phyloP scores from a whole-genome alignment of 2,113 vertebrate genomes.

The Girardinichthys multiradiatus region DNA sequence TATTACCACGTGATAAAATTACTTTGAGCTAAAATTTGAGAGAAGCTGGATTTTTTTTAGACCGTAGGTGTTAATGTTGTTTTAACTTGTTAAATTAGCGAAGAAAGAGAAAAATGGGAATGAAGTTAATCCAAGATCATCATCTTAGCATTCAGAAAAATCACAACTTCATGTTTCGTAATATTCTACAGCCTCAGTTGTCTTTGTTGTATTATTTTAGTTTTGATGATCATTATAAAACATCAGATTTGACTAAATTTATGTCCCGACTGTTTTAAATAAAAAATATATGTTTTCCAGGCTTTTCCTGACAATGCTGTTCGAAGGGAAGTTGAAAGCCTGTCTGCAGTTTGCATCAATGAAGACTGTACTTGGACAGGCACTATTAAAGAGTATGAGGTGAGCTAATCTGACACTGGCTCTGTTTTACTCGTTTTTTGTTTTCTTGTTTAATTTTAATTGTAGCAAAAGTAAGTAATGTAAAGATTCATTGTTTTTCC shows the following conservation, averaged over 20 bases:
- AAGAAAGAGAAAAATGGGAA: too few species aligned
- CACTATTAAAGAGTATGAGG: conserved; percentile 94
- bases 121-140: too few species aligned
- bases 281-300: conserved; percentile 65
- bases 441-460: not conserved
- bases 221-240: not conserved
- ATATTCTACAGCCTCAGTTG: too few species aligned
- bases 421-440: not conserved
- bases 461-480: too few species aligned
- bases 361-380: conserved; percentile 91
- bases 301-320: conserved; percentile 97
- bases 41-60: too few species aligned
- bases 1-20: conserved; percentile 6
- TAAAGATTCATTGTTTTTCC: too few species aligned
- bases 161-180: too few species aligned
- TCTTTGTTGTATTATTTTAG: not conserved
- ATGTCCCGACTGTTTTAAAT: not conserved
- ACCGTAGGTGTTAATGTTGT: too few species aligned
- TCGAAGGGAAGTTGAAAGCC: conserved; percentile 91
- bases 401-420: conserved; percentile 65
- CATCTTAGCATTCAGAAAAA: too few species aligned
- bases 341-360: conserved; percentile 88
- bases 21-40: not conserved
- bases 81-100: not conserved
- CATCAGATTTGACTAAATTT: not conserved